These are phyloP conservation scores for Phthorimaea operculella DNA, from an alignment of 1,140 invertebrate genomes.

Conservation along the genomic window DNA sequence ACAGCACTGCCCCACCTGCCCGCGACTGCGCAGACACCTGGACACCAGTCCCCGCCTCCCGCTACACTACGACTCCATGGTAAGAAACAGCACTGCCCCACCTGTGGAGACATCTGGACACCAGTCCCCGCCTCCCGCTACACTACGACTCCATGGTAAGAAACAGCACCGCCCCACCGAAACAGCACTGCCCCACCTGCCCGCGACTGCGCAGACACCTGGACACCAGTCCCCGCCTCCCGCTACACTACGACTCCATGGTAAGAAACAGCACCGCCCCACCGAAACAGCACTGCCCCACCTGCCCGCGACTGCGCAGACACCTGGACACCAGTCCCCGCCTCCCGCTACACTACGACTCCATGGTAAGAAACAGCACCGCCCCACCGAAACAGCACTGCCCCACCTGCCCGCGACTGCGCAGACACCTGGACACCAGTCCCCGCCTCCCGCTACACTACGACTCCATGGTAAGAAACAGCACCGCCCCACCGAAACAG, in stretches of 20 bases:
- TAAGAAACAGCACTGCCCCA: no score
- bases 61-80: conserved; percentile 81
- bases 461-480: conserved; percentile 74
- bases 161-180: background rate
- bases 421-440: conserved; percentile 66
- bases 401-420: conserved; percentile 35
- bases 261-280: conserved; percentile 54
- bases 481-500: no score
- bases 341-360: conserved; percentile 77
- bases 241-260: conserved; percentile 80
- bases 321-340: conserved; percentile 61
- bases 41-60: conserved; percentile 59
- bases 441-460: conserved; percentile 72
- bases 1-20: no score
- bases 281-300: background rate
- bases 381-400: conserved; percentile 66
- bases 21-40: conserved; percentile 54
- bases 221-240: conserved; percentile 56
- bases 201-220: conserved; percentile 75
- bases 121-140: conserved; percentile 57
- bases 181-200: conserved; percentile 82
- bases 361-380: no score
- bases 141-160: conserved; percentile 83
- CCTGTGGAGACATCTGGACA: conserved; percentile 70
- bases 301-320: conserved; percentile 29